Conservation (phyloP, 2,113 vertebrate species). For the Halcyon malimbica region DNA sequence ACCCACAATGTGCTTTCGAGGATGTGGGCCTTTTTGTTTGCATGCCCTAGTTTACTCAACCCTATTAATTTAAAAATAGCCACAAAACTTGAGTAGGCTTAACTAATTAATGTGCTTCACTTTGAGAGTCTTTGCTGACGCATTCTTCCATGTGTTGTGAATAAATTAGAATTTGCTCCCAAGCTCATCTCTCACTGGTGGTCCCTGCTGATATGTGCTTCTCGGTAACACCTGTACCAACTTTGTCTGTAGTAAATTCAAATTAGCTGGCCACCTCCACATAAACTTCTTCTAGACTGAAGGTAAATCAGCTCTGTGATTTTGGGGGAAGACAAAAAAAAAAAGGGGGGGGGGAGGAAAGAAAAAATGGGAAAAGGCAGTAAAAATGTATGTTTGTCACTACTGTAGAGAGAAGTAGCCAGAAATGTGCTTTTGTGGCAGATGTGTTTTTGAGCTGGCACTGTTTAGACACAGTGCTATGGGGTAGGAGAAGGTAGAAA, state of each 20-base stretch:
- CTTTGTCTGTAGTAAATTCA: neutral
- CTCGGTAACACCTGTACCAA: neutral
- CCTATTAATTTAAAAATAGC: constrained; percentile 44
- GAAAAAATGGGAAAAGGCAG: neutral
- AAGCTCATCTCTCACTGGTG: neutral
- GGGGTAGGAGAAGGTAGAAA: neutral
- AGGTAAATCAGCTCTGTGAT: neutral
- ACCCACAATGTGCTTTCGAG: constrained; percentile 3
- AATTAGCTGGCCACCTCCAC: neutral
- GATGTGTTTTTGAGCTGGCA: neutral
- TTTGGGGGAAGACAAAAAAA: neutral
- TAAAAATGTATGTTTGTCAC: neutral
- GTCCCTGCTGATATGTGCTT: neutral
- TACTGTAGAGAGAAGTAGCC: neutral
- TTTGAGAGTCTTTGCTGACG: constrained; percentile 18
- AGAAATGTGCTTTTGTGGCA: neutral
- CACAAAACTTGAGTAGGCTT: constrained; percentile 49
- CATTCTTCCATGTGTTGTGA: constrained; percentile 8
- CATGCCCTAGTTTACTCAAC: constrained; percentile 37
- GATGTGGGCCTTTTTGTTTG: constrained; percentile 26
- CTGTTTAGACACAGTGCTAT: neutral
- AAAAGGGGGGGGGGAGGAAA: too few species aligned
- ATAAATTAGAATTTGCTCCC: neutral
- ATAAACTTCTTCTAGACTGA: neutral
- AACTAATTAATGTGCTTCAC: constrained; percentile 7